These are phyloP conservation scores for Cephalopholis sonnerati DNA, from an alignment of 2,113 vertebrate genomes.

Conservation along the genomic window DNA sequence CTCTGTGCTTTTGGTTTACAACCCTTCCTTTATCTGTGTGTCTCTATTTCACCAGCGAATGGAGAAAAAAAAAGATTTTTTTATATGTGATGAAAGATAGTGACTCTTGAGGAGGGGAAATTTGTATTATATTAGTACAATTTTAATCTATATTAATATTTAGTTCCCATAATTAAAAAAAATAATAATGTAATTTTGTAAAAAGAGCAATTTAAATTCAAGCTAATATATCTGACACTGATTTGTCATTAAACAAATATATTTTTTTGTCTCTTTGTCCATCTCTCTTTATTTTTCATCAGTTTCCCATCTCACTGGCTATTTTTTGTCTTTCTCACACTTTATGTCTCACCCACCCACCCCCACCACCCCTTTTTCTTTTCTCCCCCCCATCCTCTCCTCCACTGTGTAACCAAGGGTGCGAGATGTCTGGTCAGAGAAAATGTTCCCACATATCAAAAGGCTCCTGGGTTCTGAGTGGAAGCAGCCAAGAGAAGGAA, in stretches of 20 bases:
- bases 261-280: neutral
- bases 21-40: neutral
- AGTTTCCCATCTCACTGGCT: slow-evolving; percentile 27
- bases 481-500: slow-evolving; percentile 70
- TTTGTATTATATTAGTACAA: neutral
- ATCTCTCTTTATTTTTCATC: neutral
- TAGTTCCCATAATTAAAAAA: neutral
- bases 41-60: neutral
- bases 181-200: neutral
- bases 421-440: slow-evolving; percentile 72
- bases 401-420: slow-evolving; percentile 75
- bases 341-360: slow-evolving; percentile 19
- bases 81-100: neutral
- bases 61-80: neutral
- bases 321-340: slow-evolving; percentile 28
- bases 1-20: slow-evolving; percentile 2
- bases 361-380: neutral
- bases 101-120: neutral
- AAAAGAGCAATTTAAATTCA: neutral
- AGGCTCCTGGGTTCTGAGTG: slow-evolving; percentile 70
- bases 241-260: neutral
- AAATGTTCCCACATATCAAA: slow-evolving; percentile 81
- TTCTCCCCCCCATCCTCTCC: slow-evolving; percentile 22
- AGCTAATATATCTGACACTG: neutral
- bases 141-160: neutral